These are phyloP conservation scores for Poeciliopsis retropinna DNA, from an alignment of 2,113 vertebrate species.

Conservation along the genomic window DNA sequence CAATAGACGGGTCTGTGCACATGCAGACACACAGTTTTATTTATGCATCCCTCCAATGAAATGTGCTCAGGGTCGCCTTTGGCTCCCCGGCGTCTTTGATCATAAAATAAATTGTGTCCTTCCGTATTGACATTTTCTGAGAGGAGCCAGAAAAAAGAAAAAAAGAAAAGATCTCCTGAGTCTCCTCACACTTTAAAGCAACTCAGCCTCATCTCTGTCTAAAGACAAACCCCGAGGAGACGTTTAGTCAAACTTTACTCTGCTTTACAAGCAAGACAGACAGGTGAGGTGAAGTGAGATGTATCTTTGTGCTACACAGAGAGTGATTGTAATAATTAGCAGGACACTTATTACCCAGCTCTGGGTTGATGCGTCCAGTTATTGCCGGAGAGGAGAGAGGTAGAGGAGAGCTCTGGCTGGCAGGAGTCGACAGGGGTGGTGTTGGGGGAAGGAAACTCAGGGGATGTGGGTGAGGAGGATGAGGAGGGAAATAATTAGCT, in stretches of 20 bases:
- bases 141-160: not conserved
- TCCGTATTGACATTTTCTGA: conserved; percentile 8
- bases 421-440: conserved; percentile 15
- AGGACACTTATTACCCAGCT: conserved; percentile 29
- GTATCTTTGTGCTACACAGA: conserved; percentile 26
- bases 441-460: conserved; percentile 15
- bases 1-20: not conserved
- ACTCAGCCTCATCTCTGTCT: conserved; percentile 4
- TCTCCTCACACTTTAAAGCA: not conserved
- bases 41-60: conserved; percentile 13
- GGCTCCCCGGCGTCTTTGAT: conserved; percentile 4
- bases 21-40: not conserved
- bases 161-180: conserved; percentile 2
- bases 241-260: conserved; percentile 22
- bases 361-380: conserved; percentile 53
- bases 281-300: conserved; percentile 24
- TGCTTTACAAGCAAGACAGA: not conserved
- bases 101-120: not conserved
- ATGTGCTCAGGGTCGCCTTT: not conserved
- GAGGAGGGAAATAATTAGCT: conserved; percentile 62
- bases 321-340: conserved; percentile 60
- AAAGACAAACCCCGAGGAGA: conserved; percentile 29
- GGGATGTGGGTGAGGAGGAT: conserved; percentile 46
- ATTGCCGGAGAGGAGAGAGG: conserved; percentile 32
- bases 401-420: conserved; percentile 10